Evolutionary conservation across 2,113 vertebrate species (phyloP).

Genomic region (Nyctibius bracteatus): DNA sequence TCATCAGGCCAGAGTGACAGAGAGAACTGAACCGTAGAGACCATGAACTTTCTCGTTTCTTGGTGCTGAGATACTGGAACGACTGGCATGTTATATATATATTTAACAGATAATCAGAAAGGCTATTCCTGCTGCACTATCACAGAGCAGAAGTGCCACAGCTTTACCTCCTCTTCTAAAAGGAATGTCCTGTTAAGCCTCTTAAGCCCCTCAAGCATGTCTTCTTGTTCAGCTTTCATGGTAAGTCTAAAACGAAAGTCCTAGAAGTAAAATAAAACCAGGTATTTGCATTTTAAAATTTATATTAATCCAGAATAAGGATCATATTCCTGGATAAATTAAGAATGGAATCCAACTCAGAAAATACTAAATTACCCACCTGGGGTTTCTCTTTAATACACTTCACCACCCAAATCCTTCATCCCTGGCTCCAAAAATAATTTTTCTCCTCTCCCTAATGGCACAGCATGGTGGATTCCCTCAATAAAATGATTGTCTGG

Average conservation of each 20-base stretch:
- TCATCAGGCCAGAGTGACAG: background rate
- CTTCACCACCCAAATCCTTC: background rate
- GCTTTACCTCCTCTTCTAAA: background rate
- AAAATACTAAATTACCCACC: background rate
- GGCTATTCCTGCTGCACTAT: background rate
- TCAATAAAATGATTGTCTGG: background rate
- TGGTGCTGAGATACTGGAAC: background rate
- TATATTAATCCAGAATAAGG: background rate
- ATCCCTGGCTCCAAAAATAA: background rate
- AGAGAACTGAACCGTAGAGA: background rate
- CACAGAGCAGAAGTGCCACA: background rate
- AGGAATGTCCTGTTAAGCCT: background rate
- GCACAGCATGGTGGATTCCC: background rate
- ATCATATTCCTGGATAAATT: background rate
- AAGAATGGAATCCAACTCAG: background rate
- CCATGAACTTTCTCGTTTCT: background rate
- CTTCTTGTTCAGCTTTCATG: background rate
- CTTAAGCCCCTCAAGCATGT: background rate
- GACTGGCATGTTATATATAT: background rate
- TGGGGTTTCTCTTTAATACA: background rate
- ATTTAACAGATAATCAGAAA: background rate
- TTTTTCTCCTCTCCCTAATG: background rate
- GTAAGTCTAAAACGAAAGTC: background rate
- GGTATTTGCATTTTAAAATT: background rate
- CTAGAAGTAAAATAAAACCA: background rate